A percentile compares a stretch with the other conserved stretches of the same genome.
These are phyloP conservation scores for Conopomorpha cramerella DNA, from an alignment of 1,140 invertebrate genomes.

Conservation along the genomic window DNA sequence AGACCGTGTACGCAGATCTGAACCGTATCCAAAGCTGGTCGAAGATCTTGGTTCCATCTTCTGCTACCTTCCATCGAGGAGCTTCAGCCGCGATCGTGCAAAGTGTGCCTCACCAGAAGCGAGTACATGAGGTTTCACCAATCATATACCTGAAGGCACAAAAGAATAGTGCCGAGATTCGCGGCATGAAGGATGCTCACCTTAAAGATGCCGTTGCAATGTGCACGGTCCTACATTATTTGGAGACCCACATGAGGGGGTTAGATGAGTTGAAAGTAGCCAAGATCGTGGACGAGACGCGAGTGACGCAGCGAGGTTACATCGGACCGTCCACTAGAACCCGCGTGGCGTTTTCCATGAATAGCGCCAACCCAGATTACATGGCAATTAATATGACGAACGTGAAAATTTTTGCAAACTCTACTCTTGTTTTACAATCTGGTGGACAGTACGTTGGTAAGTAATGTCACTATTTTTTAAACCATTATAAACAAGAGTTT, in stretches of 20 bases:
- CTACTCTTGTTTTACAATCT: slow-evolving; percentile 72
- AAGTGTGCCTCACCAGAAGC: slow-evolving; percentile 64
- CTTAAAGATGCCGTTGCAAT: slow-evolving; percentile 86
- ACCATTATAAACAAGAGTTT: too few species aligned
- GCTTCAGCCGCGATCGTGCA: slow-evolving; percentile 77
- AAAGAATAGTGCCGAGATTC: slow-evolving; percentile 84
- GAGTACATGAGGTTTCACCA: slow-evolving; percentile 69
- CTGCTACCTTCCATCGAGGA: slow-evolving; percentile 72
- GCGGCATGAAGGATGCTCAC: slow-evolving; percentile 87
- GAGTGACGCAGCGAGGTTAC: slow-evolving; percentile 71
- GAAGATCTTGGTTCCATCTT: slow-evolving; percentile 72
- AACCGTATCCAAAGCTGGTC: slow-evolving; percentile 68
- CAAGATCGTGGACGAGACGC: slow-evolving; percentile 66
- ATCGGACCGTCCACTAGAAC: slow-evolving; percentile 82
- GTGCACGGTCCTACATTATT: slow-evolving; percentile 86
- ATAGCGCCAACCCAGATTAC: slow-evolving; percentile 93
- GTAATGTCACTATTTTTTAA: too few species aligned
- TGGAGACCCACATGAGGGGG: slow-evolving; percentile 67
- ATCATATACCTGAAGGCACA: slow-evolving; percentile 82
- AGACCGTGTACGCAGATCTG: slow-evolving; percentile 71
- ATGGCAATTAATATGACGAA: slow-evolving; percentile 76
- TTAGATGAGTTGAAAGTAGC: slow-evolving; percentile 75
- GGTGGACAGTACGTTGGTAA: slow-evolving; percentile 74
- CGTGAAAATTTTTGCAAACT: slow-evolving; percentile 69
- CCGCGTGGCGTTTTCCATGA: slow-evolving; percentile 85